Conservation (phyloP, 2,797 vertebrate species). For the Sebastes minor region DNA sequence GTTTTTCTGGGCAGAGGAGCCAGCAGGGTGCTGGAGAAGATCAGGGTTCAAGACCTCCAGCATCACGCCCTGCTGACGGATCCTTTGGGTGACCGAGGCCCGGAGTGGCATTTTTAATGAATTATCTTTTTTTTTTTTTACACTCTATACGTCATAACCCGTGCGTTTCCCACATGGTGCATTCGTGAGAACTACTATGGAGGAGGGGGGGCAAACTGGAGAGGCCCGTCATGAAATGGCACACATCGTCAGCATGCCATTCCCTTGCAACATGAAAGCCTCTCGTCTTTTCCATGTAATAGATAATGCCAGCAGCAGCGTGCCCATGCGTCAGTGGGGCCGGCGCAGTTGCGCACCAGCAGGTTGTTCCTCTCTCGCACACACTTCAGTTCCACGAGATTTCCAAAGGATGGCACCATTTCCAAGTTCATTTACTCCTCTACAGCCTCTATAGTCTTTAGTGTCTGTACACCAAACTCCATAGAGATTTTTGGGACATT, state of each 20-base stretch:
- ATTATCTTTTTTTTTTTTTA: constrained; percentile 6
- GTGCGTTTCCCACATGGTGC: constrained; percentile 16
- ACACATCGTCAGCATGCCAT: constrained; percentile 64
- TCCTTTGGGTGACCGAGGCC: constrained; percentile 16
- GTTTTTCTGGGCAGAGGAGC: background rate
- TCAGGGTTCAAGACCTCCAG: constrained; percentile 33
- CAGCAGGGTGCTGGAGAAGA: constrained; percentile 6
- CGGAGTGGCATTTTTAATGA: constrained; percentile 24
- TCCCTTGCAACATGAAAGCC: constrained; percentile 60
- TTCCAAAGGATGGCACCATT: constrained; percentile 73
- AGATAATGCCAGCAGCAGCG: constrained; percentile 66
- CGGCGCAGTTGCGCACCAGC: constrained; percentile 55
- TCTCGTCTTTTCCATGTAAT: constrained; percentile 69
- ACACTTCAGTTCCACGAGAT: constrained; percentile 30
- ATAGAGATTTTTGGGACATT: background rate
- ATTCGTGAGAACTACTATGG: constrained; percentile 25
- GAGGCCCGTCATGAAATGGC: constrained; percentile 46
- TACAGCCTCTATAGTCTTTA: background rate
- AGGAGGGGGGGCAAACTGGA: constrained; percentile 23
- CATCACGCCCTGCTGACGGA: constrained; percentile 38
- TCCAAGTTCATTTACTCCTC: constrained; percentile 25
- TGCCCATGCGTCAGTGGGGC: constrained; percentile 52
- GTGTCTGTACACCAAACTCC: background rate
- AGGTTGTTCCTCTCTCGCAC: background rate
- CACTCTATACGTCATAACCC: background rate